Base-by-base conservation (phyloP, 2,113 vertebrate species). In the Channa argus region DNA sequence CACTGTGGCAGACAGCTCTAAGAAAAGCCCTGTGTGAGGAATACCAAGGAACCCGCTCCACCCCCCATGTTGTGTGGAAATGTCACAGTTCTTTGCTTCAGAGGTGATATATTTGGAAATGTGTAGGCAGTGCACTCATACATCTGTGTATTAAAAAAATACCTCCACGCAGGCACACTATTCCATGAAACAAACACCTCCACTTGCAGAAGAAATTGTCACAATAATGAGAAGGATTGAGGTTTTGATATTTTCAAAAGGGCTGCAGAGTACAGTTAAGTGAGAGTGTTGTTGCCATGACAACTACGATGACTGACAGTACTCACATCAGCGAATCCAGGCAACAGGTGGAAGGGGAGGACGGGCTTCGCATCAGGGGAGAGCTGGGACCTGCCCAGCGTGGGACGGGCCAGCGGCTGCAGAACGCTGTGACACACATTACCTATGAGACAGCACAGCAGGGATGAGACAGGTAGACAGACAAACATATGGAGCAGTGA, bases 51-150 rank as follows among this genome's bases (percentile, higher is more conserved):
- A 76, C 10, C 77, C 50, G 62, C 70, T 74, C 75, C 74, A 52
- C 69, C 58, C 74, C 60, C 61, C 72, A 51, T 79, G 74, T 71
- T 62, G 77, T 78, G 85, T 67, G 58, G 72, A 88, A 91, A 91
- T 89, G 88, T 88, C 86, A 89, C 68, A 45, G 67, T 76, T 77
- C 66, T 65, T 68, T 71, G 83, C 79, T 82, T 90, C 80, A 80
- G 64, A 80, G 54, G 73, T 76, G 83, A 81, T 88, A 86, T 90
- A 90, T 90, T 87, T 85, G 87, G 85, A 88, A 86, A 82, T 75
- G 74, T 82, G 90, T 90, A 72, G 87, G 88, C 80, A 84, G 87
- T 2, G 36, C 7, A 8, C 79, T 82, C 70, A 50, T 56, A 55
- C 82, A 86, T 80, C 77, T 86, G 75, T 75, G 63, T 51, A 37